These are phyloP conservation scores for Petrolisthes cinctipes DNA, from an alignment of 2,888 invertebrate genomes.

Conservation along the genomic window DNA sequence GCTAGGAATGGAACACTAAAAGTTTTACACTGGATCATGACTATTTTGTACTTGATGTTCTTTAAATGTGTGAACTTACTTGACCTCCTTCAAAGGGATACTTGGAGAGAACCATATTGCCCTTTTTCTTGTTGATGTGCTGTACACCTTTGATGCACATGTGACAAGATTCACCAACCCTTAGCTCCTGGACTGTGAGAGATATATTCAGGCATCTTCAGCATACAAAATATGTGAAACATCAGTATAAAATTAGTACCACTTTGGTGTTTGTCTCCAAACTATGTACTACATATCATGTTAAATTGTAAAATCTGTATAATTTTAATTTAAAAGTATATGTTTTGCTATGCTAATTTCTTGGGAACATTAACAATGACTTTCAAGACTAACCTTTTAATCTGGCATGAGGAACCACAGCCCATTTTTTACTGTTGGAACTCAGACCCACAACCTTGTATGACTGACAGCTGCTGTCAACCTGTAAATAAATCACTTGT, in stretches of 20 bases:
- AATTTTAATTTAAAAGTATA: neutral
- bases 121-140: neutral
- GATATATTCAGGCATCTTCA: neutral
- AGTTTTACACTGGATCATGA: neutral
- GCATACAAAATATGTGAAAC: no score
- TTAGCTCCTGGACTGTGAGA: slow-evolving; percentile 35
- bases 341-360: neutral
- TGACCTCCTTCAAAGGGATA: slow-evolving; percentile 34
- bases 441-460: slow-evolving; percentile 33
- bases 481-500: neutral
- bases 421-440: slow-evolving; percentile 38
- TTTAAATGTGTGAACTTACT: slow-evolving; percentile 28
- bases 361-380: neutral
- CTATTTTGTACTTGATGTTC: neutral
- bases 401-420: slow-evolving; percentile 35
- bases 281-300: no score
- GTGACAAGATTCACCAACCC: slow-evolving; percentile 45
- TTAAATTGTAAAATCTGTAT: no score
- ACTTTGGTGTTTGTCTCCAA: no score
- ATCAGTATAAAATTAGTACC: no score
- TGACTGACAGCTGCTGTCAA: slow-evolving; percentile 22
- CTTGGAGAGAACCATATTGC: slow-evolving; percentile 37
- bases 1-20: no score
- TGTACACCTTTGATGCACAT: slow-evolving; percentile 51
- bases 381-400: slow-evolving; percentile 28